phyloP scores from a whole-genome alignment of 1,140 invertebrate species.

The Parasteatoda tepidariorum region DNA sequence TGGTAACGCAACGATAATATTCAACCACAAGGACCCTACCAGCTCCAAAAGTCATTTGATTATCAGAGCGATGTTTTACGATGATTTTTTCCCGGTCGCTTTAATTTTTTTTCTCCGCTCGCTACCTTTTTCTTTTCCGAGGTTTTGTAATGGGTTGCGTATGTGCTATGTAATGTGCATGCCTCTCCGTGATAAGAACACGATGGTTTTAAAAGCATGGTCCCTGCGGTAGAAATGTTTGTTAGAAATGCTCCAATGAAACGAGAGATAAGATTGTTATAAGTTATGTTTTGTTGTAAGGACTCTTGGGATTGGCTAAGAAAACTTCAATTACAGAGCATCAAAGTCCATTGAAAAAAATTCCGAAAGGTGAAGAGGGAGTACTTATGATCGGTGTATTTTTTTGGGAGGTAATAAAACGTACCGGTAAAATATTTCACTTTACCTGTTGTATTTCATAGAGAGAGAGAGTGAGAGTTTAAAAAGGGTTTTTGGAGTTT shows the following conservation, averaged over 20 bases:
- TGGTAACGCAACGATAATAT: conserved; percentile 1
- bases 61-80: conserved; percentile 53
- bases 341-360: not conserved
- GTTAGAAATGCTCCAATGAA: conserved; percentile 29
- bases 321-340: not conserved
- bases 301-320: conserved; percentile 21
- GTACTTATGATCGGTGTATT: not conserved
- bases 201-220: not conserved
- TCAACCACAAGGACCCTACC: conserved; percentile 49
- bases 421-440: not conserved
- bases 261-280: conserved; percentile 50
- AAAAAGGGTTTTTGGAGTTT: not conserved
- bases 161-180: conserved; percentile 2
- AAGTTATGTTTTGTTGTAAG: conserved; percentile 36
- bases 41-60: conserved; percentile 30
- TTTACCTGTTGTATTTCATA: not conserved
- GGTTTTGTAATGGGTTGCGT: conserved; percentile 35
- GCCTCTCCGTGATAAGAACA: conserved; percentile 3
- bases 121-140: not conserved
- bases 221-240: conserved; percentile 13
- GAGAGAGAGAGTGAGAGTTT: not conserved
- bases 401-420: not conserved
- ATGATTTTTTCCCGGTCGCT: conserved; percentile 21
- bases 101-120: not conserved
- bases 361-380: not conserved